Conservation (phyloP, 2,113 vertebrate genomes). For the Leptosomus discolor region DNA sequence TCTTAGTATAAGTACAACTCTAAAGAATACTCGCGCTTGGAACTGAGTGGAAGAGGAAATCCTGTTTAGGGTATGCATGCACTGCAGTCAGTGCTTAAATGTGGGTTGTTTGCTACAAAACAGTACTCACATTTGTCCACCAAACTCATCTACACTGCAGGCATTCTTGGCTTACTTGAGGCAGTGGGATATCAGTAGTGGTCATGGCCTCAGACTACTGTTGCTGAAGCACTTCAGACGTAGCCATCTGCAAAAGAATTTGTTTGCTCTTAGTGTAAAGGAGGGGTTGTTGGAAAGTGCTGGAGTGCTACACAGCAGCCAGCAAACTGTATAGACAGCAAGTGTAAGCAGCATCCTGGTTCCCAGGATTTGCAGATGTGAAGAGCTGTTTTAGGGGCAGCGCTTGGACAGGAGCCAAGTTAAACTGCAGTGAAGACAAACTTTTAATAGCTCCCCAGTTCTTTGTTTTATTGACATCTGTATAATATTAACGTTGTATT, state of each 20-base stretch:
- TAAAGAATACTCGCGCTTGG: not conserved
- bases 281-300: not conserved
- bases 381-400: not conserved
- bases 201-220: not conserved
- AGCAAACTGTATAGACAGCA: not conserved
- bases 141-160: not conserved
- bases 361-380: fast-evolving
- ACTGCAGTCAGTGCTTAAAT: not conserved
- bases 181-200: not conserved
- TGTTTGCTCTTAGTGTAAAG: not conserved
- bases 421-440: not conserved
- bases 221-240: not conserved
- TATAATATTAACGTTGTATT: not conserved
- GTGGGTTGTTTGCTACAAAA: not conserved
- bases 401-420: not conserved
- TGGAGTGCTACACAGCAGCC: not conserved
- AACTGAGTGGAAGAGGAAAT: not conserved
- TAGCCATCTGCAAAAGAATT: not conserved
- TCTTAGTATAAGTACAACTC: not conserved
- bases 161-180: not conserved
- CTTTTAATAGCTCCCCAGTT: not conserved
- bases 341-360: not conserved
- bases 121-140: not conserved
- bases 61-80: not conserved
- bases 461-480: not conserved